Percentiles rank a stretch among this genome's conserved stretches.
Evolutionary conservation across 2,888 invertebrate genomes (phyloP).

Genomic region (Pyrocoelia pectoralis): DNA sequence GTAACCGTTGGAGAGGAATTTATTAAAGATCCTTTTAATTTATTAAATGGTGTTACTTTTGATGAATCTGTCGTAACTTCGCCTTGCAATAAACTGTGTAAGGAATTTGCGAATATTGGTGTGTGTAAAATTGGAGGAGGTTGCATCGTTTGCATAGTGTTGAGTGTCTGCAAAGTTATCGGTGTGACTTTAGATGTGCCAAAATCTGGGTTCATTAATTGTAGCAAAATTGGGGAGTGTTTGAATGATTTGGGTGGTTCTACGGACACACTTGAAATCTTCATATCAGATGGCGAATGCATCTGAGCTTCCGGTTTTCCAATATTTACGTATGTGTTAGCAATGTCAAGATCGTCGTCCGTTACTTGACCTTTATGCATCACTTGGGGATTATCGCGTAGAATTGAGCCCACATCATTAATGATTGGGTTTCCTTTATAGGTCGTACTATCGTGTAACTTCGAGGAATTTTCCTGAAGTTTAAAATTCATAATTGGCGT

Average conservation of each 20-base stretch:
- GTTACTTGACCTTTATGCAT: conserved; percentile 59
- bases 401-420: conserved; percentile 31
- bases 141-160: conserved; percentile 70
- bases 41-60: conserved; percentile 40
- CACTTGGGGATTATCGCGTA: conserved; percentile 44
- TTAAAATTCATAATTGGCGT: conserved; percentile 39
- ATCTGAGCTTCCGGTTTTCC: conserved; percentile 60
- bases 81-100: conserved; percentile 43
- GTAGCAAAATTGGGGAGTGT: conserved; percentile 30
- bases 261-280: conserved; percentile 43
- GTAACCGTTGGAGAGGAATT: conserved; percentile 41
- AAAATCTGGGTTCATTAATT: conserved; percentile 12
- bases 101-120: conserved; percentile 29
- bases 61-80: conserved; percentile 41
- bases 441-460: conserved; percentile 3
- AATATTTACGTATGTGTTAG: conserved; percentile 59
- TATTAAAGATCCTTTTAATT: conserved; percentile 15
- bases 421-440: neutral
- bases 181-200: conserved; percentile 42
- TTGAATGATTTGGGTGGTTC: conserved; percentile 36
- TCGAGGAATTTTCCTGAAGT: conserved; percentile 10
- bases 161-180: conserved; percentile 53
- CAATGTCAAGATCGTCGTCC: conserved; percentile 56
- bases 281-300: conserved; percentile 50
- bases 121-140: conserved; percentile 61